These are phyloP conservation scores for Rhynchomys soricoides DNA, from an alignment of 2,113 vertebrate genomes.

Conservation along the genomic window DNA sequence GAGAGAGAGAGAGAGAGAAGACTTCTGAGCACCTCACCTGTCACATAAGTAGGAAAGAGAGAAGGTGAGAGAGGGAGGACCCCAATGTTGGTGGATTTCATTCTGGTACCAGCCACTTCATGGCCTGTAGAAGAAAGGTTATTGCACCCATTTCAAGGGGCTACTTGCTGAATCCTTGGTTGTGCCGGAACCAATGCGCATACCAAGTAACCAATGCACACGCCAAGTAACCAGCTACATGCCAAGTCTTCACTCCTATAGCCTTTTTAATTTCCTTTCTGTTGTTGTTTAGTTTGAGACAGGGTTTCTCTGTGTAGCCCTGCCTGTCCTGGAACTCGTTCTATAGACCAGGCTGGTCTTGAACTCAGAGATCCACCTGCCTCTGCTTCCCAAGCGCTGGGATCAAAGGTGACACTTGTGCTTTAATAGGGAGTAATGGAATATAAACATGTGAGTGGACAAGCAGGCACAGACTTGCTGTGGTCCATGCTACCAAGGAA, in stretches of 20 bases:
- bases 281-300: not conserved
- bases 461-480: not conserved
- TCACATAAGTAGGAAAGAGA: not conserved
- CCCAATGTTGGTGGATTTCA: not conserved
- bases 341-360: not conserved
- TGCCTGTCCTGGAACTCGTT: not conserved
- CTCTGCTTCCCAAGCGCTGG: not conserved
- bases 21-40: not conserved
- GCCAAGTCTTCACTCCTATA: not conserved
- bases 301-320: not conserved
- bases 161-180: not conserved
- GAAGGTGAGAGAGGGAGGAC: not conserved
- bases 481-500: not conserved
- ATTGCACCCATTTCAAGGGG: not conserved
- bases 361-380: not conserved
- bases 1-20: not conserved
- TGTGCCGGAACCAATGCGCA: not conserved
- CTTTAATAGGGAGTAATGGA: not conserved
- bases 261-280: not conserved
- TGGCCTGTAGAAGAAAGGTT: not conserved
- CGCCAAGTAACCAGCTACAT: not conserved
- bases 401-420: not conserved
- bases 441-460: slow-evolving; percentile 7
- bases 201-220: not conserved
- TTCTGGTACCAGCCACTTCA: not conserved